Percentiles rank a stretch among this genome's conserved stretches.
These are phyloP conservation scores for Rhodinocichla rosea DNA, from an alignment of 2,113 vertebrate genomes.

Conservation along the genomic window DNA sequence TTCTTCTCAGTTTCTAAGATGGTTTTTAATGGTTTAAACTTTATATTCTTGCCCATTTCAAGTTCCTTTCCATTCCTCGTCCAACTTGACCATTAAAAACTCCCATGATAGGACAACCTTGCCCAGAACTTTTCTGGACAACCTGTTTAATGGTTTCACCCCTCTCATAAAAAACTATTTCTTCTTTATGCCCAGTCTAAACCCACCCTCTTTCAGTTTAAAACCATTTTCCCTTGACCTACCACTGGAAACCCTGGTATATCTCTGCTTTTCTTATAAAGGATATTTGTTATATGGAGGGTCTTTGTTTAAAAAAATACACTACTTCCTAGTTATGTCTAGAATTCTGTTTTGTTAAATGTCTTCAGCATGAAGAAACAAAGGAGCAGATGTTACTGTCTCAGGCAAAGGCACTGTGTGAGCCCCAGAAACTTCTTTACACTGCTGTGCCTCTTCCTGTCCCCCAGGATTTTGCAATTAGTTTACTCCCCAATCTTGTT, in stretches of 20 bases:
- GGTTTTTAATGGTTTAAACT: neutral
- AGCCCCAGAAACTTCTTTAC: neutral
- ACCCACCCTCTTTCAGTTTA: neutral
- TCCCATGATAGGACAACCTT: accelerated
- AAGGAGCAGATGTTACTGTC: neutral
- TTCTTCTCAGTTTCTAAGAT: neutral
- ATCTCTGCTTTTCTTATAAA: neutral
- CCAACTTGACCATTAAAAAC: neutral
- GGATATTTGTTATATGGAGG: accelerated
- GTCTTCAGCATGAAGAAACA: neutral
- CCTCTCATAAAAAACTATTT: neutral
- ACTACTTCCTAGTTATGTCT: neutral
- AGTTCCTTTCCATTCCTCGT: neutral
- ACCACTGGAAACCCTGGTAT: neutral
- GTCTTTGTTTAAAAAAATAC: neutral
- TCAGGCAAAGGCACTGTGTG: neutral
- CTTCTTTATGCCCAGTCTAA: neutral
- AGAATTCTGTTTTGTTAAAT: neutral
- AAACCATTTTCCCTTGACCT: neutral
- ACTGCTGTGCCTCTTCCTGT: neutral
- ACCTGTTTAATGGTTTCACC: neutral
- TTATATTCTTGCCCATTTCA: neutral
- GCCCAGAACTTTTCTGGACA: neutral
- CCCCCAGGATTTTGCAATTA: neutral
- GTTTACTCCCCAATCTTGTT: neutral